Evolutionary conservation across 2,888 invertebrate species (phyloP).

Genomic region (Sphecodes monilicornis): DNA sequence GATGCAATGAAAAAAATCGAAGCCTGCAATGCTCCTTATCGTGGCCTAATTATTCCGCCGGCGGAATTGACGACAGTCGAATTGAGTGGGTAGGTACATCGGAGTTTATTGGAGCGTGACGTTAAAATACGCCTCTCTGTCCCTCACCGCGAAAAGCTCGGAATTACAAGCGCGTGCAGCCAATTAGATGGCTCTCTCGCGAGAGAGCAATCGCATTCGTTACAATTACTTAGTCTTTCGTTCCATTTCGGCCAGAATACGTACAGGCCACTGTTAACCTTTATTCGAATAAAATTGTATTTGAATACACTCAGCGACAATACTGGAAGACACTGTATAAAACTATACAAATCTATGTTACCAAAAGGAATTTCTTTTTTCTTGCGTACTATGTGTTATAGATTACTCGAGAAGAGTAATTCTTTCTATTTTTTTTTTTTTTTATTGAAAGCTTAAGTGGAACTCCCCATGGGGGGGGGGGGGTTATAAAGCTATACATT

Average conservation of each 20-base stretch:
- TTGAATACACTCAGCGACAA: not conserved
- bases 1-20: not conserved
- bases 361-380: no score
- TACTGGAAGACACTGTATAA: no score
- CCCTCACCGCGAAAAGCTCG: conserved; percentile 27
- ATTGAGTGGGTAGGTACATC: not conserved
- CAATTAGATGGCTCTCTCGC: conserved; percentile 32
- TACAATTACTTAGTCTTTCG: not conserved
- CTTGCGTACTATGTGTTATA: no score
- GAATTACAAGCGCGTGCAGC: conserved; percentile 56
- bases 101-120: conserved; percentile 44
- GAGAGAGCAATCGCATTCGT: not conserved
- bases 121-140: conserved; percentile 36
- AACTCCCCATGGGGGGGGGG: no score
- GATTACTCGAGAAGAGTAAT: no score
- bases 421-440: no score
- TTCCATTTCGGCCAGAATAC: not conserved
- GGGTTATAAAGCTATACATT: no score
- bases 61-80: not conserved
- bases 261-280: not conserved
- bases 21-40: not conserved
- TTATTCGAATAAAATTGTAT: not conserved
- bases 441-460: no score
- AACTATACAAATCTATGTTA: no score
- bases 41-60: not conserved